phyloP scores from a whole-genome alignment of 2,797 vertebrate species.

The Hoplostethus atlanticus region DNA sequence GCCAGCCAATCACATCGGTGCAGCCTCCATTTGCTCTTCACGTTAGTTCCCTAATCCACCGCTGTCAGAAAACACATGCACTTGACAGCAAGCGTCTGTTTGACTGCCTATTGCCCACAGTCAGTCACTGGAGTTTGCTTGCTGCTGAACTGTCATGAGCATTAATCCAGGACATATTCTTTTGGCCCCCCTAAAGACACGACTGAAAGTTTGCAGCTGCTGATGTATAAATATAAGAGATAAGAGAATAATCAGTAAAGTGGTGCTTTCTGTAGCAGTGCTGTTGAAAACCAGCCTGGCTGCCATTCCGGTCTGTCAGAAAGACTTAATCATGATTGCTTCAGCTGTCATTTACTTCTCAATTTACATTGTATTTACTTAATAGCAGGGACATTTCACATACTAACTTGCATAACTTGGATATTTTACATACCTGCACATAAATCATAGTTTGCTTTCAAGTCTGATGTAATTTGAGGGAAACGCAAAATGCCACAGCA shows the following conservation, averaged over 20 bases:
- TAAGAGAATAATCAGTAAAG: background rate
- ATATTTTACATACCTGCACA: background rate
- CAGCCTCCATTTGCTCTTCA: slow-evolving; percentile 81
- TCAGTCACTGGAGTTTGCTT: slow-evolving; percentile 6
- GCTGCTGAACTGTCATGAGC: slow-evolving; percentile 1
- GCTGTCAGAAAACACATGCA: slow-evolving; percentile 59
- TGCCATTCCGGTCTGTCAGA: background rate
- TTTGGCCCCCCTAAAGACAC: background rate
- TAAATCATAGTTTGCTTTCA: background rate
- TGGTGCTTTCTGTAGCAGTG: background rate
- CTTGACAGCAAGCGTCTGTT: slow-evolving; percentile 58
- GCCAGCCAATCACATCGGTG: slow-evolving; percentile 69
- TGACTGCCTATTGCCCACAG: background rate
- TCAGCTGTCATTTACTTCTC: background rate
- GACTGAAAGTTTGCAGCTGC: background rate
- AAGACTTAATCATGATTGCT: background rate
- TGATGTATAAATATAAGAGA: background rate
- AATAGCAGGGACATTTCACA: background rate
- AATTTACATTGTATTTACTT: slow-evolving; percentile 6
- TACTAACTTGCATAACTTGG: background rate
- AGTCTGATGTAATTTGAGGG: slow-evolving; percentile 7
- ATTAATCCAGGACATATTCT: background rate
- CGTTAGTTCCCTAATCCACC: slow-evolving; percentile 61
- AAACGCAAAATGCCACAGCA: background rate
- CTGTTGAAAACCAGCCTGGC: background rate